Evolutionary conservation across 2,888 invertebrate genomes (phyloP).

Genomic region (Pollenia angustigena): DNA sequence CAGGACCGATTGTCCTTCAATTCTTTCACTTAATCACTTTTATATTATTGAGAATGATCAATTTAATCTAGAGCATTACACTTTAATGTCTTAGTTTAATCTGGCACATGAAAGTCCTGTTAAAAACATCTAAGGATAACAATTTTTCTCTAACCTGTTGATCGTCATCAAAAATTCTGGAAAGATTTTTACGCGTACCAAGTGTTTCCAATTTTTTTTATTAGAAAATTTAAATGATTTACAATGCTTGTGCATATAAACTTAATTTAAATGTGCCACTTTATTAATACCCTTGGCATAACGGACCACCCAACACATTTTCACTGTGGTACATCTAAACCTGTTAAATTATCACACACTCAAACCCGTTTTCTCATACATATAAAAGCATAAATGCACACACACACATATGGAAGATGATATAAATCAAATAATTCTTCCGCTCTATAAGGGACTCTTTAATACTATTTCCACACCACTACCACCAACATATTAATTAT

Average conservation of each 20-base stretch:
- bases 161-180: too few species aligned
- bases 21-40: too few species aligned
- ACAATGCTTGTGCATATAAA: not conserved
- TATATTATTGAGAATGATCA: too few species aligned
- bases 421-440: conserved; percentile 47
- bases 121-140: too few species aligned
- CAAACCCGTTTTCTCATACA: not conserved
- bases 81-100: too few species aligned
- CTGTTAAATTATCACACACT: not conserved
- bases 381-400: not conserved
- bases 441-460: conserved; percentile 54
- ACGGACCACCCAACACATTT: not conserved
- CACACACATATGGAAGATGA: not conserved
- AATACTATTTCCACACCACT: conserved; percentile 47
- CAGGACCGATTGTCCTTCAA: too few species aligned
- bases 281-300: not conserved
- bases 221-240: too few species aligned
- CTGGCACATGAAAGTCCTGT: too few species aligned
- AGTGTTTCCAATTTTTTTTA: too few species aligned
- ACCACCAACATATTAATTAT: conserved; percentile 16
- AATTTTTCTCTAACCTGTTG: too few species aligned
- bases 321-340: not conserved
- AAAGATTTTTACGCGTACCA: too few species aligned
- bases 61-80: too few species aligned
- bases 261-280: not conserved